A percentile compares a stretch with the other conserved stretches of the same genome.
These are phyloP conservation scores for Drosophila maculinotata DNA, from an alignment of 2,888 invertebrate species.

Conservation along the genomic window DNA sequence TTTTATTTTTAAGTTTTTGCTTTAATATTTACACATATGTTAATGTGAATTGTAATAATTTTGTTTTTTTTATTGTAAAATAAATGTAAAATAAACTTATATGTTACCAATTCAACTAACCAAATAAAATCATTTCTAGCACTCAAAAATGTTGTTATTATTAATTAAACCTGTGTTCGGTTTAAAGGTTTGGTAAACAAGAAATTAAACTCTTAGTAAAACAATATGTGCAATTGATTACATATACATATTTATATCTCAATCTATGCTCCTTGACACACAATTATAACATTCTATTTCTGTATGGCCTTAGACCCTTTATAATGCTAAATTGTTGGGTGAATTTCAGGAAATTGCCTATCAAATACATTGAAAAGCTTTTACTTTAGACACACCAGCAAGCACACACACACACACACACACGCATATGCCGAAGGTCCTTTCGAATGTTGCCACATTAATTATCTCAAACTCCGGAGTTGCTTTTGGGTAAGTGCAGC, in stretches of 20 bases:
- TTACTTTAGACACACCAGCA: neutral
- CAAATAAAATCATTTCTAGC: too few relatives aligned
- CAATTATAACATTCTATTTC: neutral
- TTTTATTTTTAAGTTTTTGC: neutral
- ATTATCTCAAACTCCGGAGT: slow-evolving; percentile 47
- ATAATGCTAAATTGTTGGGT: neutral
- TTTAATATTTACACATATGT: neutral
- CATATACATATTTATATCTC: neutral
- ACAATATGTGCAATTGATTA: too few relatives aligned
- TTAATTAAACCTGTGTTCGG: too few relatives aligned
- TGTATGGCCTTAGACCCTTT: neutral
- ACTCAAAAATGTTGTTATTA: too few relatives aligned
- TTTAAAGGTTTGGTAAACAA: too few relatives aligned
- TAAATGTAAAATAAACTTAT: too few relatives aligned
- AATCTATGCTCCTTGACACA: neutral
- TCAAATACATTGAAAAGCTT: slow-evolving; percentile 28
- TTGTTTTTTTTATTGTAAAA: too few relatives aligned
- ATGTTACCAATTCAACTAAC: too few relatives aligned
- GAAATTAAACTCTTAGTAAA: too few relatives aligned
- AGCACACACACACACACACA: neutral
- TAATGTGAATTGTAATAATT: too few relatives aligned
- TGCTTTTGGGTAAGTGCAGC: slow-evolving; percentile 33
- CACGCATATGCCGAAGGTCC: slow-evolving; percentile 6
- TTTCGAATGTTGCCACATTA: slow-evolving; percentile 49
- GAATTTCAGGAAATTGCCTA: slow-evolving; percentile 3